Evolutionary conservation across 64 coral and sea anemone species (phyloP).

Genomic region (Dendronephthya gigantea): DNA sequence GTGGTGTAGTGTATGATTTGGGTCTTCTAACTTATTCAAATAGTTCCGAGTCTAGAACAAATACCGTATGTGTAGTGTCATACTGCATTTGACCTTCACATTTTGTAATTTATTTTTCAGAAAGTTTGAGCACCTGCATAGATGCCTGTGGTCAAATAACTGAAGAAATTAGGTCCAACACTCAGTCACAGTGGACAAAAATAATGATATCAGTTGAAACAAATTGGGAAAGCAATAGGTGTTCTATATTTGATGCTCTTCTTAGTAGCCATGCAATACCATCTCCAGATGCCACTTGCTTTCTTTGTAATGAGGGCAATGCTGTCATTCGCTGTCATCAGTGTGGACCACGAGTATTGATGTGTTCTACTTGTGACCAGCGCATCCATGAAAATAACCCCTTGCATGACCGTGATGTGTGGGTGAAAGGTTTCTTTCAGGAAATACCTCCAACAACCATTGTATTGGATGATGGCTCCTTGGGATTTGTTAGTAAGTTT

Average conservation of each 20-base stretch:
- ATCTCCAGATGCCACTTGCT: neutral
- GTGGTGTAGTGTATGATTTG: neutral
- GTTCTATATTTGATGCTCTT: neutral
- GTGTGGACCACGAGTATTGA: conserved; percentile 2
- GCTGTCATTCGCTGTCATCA: conserved; percentile 8
- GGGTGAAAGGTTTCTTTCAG: too few relatives aligned
- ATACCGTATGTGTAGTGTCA: too few relatives aligned
- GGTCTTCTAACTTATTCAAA: neutral
- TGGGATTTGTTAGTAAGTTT: conserved; percentile 18
- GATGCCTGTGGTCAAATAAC: conserved; percentile 12
- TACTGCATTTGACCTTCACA: neutral
- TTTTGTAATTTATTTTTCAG: neutral
- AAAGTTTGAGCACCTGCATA: conserved; percentile 1
- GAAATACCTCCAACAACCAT: too few relatives aligned
- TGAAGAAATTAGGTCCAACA: neutral
- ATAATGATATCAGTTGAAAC: too few relatives aligned
- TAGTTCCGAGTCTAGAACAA: neutral
- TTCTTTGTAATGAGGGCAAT: neutral
- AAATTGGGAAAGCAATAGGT: conserved; percentile 3
- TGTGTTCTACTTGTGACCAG: conserved; percentile 14
- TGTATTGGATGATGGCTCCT: too few relatives aligned
- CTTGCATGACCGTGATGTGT: too few relatives aligned
- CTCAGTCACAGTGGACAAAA: conserved; percentile 2
- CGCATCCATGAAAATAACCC: neutral
- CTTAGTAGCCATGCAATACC: conserved; percentile 7